Conservation (phyloP, 2,888 invertebrate genomes). For the Oligia strigilis region DNA sequence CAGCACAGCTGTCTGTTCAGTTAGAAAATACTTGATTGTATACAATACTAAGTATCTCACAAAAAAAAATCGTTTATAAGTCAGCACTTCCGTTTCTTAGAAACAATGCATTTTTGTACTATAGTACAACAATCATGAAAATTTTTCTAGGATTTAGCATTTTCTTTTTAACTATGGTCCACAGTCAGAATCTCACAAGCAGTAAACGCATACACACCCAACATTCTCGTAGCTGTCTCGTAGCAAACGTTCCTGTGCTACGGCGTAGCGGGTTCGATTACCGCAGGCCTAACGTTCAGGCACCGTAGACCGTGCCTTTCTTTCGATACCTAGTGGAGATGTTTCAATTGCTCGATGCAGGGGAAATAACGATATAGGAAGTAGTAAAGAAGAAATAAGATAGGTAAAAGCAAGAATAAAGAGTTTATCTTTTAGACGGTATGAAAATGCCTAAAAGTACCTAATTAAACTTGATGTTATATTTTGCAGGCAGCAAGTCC, state of each 20-base stretch:
- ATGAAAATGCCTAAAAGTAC: neutral
- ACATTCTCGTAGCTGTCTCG: neutral
- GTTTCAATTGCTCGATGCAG: neutral
- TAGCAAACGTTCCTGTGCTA: neutral
- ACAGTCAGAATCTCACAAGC: neutral
- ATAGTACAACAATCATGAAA: neutral
- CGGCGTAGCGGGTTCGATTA: constrained; percentile 19
- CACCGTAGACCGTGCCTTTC: neutral
- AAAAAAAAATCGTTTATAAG: neutral
- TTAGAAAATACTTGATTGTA: too few species aligned
- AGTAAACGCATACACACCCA: neutral
- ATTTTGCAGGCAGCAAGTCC: constrained; percentile 97
- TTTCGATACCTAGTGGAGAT: neutral
- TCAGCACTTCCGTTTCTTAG: neutral
- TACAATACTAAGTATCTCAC: neutral
- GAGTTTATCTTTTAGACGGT: neutral
- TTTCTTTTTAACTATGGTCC: neutral
- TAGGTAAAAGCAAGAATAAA: neutral
- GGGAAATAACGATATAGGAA: neutral
- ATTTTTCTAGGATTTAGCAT: neutral
- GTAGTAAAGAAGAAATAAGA: neutral
- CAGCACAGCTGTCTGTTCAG: too few species aligned
- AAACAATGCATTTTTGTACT: neutral
- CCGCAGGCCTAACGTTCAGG: neutral
- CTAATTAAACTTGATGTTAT: constrained; percentile 1